Conservation (phyloP, 2,797 vertebrate genomes). For the Psittacula echo region DNA sequence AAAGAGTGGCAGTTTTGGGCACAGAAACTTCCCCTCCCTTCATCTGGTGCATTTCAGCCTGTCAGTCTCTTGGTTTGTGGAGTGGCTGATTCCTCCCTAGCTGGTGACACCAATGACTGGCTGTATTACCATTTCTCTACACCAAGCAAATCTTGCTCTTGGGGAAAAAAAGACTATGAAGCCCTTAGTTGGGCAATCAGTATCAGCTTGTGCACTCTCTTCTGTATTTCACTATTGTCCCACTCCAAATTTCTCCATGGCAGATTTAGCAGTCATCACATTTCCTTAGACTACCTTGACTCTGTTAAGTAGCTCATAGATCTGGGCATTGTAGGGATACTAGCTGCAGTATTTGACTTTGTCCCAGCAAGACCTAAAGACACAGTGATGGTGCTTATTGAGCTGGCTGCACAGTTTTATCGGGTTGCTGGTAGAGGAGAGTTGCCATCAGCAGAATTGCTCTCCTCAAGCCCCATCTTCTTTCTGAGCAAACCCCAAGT, state of each 20-base stretch:
- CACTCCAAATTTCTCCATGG: not conserved
- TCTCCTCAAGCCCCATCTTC: not conserved
- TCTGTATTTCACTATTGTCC: not conserved
- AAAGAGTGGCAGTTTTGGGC: not conserved
- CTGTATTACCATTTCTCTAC: not conserved
- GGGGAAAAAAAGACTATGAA: not conserved
- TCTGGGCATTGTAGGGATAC: not conserved
- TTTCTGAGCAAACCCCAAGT: not conserved
- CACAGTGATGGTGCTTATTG: not conserved
- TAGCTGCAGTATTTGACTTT: not conserved
- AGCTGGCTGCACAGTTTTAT: not conserved
- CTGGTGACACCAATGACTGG: not conserved
- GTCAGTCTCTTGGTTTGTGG: not conserved
- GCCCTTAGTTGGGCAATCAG: not conserved
- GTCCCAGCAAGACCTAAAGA: not conserved
- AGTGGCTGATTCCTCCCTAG: not conserved
- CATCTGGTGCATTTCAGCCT: rapidly evolving
- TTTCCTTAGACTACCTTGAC: not conserved
- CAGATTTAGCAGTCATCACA: not conserved
- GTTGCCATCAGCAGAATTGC: not conserved
- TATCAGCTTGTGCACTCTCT: not conserved
- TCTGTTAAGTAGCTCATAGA: not conserved
- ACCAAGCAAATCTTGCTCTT: not conserved
- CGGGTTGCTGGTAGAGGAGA: not conserved
- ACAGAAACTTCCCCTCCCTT: not conserved